Base-by-base conservation (phyloP, 2,797 vertebrate genomes). In the Lacerta viridis region DNA sequence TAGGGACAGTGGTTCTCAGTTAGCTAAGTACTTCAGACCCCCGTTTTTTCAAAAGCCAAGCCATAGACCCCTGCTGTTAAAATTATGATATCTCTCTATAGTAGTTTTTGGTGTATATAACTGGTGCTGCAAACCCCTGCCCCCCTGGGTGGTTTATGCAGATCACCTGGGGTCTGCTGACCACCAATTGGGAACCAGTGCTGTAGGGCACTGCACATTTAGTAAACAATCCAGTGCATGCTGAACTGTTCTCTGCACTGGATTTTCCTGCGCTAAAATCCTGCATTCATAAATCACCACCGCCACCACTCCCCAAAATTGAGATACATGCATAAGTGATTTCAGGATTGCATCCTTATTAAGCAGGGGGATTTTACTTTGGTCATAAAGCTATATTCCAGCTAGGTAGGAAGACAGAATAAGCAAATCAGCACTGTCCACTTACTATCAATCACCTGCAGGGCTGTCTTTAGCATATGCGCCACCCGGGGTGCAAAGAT, bases 361-460 rank as follows among this genome's bases (percentile, higher is more conserved):
- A 75, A 68, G 68, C 23, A 55, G 9, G 33, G 3, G 3, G 3
- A 3, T 50, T 50, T 50, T 36, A 74, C 5, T 74, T 85, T 85
- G 8, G 3, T 78, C 33, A 43, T 61, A 50, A 72, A 83, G 9
- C n/a, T 72, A 36, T 43, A 25, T 20, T 79, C 77, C 2, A 78
- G 36, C 6, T 85, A 80, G 78, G 79, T 85, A 80, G 78, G 79
- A 85, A 72, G 43, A 41, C 23, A 64, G 6, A 69, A 25, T 50
- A 43, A 64, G 17, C 41, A 72, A 61, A 64, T 81, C 25, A 92
- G n/a, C 59, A 92, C 23, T 29, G 15, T 41, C 69, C 33, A 85
- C 18, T 90, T 93, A 90, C 91, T 90, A 93, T 82, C 74, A 90
- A 72, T 64, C 29, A 50, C 5, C 41, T 7, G 41, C 41, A 43